Conservation (phyloP, 2,797 vertebrate species). For the Tokudaia tokunoshimensis region DNA sequence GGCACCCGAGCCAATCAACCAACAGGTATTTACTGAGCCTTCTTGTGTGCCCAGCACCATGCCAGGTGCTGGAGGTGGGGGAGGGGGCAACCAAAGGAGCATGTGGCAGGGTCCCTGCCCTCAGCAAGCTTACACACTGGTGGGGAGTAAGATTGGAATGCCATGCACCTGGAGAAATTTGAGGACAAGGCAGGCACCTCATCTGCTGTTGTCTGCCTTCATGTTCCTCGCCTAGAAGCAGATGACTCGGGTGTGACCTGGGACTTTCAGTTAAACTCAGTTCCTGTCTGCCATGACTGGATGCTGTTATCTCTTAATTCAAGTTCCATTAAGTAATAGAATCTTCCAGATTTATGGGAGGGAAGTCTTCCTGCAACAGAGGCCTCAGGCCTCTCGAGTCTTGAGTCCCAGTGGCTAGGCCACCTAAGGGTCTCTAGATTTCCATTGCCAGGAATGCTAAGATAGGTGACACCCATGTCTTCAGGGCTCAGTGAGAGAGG, state of each 20-base stretch:
- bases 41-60: constrained; percentile 66
- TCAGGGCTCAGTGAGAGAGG: constrained; percentile 18
- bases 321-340: neutral
- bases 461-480: neutral
- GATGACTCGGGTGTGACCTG: neutral
- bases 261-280: neutral
- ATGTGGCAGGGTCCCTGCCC: constrained; percentile 81
- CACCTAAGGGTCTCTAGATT: neutral
- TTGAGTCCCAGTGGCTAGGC: neutral
- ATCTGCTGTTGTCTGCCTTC: constrained; percentile 20
- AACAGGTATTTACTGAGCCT: constrained; percentile 83
- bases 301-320: neutral
- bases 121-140: constrained; percentile 51
- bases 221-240: neutral
- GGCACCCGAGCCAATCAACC: constrained; percentile 82
- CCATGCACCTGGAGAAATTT: neutral
- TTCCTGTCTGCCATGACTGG: constrained; percentile 34
- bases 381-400: constrained; percentile 20
- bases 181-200: neutral
- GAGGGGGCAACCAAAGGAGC: constrained; percentile 65
- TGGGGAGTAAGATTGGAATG: constrained; percentile 31
- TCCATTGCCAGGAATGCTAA: neutral
- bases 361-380: neutral
- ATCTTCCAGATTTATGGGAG: constrained; percentile 17
- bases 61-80: constrained; percentile 68